A percentile compares a stretch with the other conserved stretches of the same genome.
phyloP scores from a whole-genome alignment of 2,113 vertebrate genomes.

The Polypterus senegalus region DNA sequence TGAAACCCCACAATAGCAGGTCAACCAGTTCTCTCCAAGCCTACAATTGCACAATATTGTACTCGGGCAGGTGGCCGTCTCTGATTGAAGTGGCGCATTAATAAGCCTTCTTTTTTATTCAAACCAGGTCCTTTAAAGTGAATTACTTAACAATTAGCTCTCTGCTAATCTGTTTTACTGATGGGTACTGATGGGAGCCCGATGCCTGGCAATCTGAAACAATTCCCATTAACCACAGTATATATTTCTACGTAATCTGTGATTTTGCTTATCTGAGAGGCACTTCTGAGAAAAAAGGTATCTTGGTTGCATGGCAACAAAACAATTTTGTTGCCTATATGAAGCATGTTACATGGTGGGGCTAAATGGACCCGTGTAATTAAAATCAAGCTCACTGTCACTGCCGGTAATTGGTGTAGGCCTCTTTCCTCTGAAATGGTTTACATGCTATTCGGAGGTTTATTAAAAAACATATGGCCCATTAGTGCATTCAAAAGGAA shows the following conservation, averaged over 20 bases:
- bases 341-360: conserved; percentile 14
- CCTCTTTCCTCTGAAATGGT: conserved; percentile 17
- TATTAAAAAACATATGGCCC: conserved; percentile 16
- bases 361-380: conserved; percentile 22
- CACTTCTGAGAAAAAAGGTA: neutral
- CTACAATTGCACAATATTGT: too few species aligned
- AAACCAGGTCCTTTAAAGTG: too few species aligned
- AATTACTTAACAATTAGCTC: too few species aligned
- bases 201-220: too few species aligned
- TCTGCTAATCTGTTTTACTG: too few species aligned
- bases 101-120: too few species aligned
- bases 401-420: conserved; percentile 24
- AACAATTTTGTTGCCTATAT: conserved; percentile 10
- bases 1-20: too few species aligned
- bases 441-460: conserved; percentile 20
- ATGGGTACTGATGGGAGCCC: too few species aligned
- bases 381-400: conserved; percentile 24
- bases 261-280: neutral
- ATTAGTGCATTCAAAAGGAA: conserved; percentile 24
- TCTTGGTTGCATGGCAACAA: conserved; percentile 18
- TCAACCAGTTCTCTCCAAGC: too few species aligned
- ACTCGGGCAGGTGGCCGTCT: too few species aligned
- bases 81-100: too few species aligned
- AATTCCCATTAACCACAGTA: too few species aligned
- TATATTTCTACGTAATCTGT: neutral